Evolutionary conservation across 2,797 vertebrate genomes (phyloP), one percentile per base, ranked within the genome.

Genomic region (Chloroceryle inda): DNA sequence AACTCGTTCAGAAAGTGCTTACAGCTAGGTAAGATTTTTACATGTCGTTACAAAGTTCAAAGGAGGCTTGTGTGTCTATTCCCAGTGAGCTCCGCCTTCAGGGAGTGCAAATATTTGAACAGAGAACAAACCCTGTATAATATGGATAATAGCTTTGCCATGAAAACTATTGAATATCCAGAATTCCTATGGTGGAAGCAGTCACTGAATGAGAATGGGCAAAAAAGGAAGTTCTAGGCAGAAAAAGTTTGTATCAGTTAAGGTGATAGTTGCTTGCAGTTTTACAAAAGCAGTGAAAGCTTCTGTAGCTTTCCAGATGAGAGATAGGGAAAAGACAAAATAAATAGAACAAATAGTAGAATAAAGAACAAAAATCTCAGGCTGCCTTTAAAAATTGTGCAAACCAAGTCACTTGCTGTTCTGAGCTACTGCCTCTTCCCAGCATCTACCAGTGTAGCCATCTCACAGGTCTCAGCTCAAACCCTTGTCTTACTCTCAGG

Each of bases 121-220:
- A 88, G 78, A 93, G 79, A 91, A 74, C 47, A 86, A 92, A 47
- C 53, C 59, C 27, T 33, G 20, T 75, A 63, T 50, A 50, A 50
- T 27, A 50, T 27, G 49, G 49, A 73, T 53, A 89, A 93, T 62
- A 80, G 44, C 20, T 94, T 66, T 88, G 42, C 35, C 1, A 2
- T 87, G 52, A 89, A 88, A 88, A 85, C 15, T 62, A 35, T 40
- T 78, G 53, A 92, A 85, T 82, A 85, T 68, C 38, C 53, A 91
- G 31, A 88, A 91, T 78, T 75, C 80, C 23, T 80, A 52, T 22
- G 24, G 37, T 86, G 61, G 52, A 86, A 90, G 29, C 38, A 89
- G 69, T 40, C 47, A 59, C 55, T 73, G 47, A 75, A 63, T 67
- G 33, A 78, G 88, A 94, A 81, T 13, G 8, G 26, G n/a, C 47